These are phyloP conservation scores for Siniperca undulata DNA, from an alignment of 2,797 vertebrate species.

Conservation along the genomic window DNA sequence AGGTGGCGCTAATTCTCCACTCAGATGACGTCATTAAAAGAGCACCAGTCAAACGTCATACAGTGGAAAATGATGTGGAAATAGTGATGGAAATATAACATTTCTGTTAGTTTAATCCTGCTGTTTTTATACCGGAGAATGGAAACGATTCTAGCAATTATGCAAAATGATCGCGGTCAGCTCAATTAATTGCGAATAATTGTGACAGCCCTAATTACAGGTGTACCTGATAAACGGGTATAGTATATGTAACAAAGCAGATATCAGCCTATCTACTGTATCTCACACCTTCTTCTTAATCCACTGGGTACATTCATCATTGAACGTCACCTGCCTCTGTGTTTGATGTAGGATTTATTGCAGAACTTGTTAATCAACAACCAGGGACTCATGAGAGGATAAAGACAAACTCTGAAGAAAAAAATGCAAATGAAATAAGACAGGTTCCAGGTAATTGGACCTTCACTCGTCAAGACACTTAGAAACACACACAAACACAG, in stretches of 20 bases:
- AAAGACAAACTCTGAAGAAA: not conserved
- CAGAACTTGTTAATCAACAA: not conserved
- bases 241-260: not conserved
- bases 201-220: not conserved
- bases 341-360: constrained; percentile 2
- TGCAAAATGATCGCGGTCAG: too few species aligned
- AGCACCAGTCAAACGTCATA: too few species aligned
- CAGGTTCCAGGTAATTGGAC: constrained; percentile 3
- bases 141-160: too few species aligned
- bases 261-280: not conserved
- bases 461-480: constrained; percentile 17
- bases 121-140: too few species aligned
- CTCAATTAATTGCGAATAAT: too few species aligned
- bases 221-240: not conserved
- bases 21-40: too few species aligned
- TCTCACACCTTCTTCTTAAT: not conserved
- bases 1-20: too few species aligned
- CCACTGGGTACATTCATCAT: not conserved
- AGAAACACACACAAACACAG: constrained; percentile 10
- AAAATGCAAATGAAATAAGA: not conserved
- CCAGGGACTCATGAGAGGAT: not conserved
- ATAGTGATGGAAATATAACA: too few species aligned
- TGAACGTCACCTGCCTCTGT: not conserved
- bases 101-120: too few species aligned
- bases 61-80: too few species aligned